Base-by-base conservation (phyloP, 2,113 vertebrate genomes). In the Balaenoptera acutorostrata region DNA sequence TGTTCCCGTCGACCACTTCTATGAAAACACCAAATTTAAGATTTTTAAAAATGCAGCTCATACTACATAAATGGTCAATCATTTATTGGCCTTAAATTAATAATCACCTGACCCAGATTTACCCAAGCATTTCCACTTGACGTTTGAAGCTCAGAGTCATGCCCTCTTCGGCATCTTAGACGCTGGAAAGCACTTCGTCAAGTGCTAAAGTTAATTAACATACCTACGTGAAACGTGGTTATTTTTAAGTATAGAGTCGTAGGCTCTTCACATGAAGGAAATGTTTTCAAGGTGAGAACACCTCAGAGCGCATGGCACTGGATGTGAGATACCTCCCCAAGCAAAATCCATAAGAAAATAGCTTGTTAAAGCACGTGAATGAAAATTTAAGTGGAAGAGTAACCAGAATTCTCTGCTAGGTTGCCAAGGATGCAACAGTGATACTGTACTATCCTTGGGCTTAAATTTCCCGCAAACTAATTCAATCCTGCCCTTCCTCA, bases 201-300 rank as follows among this genome's bases (percentile, higher is more conserved):
- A 49, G 36, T 6, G 4, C 21, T 82, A n/a, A 93, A 3, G 6
- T 72, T 81, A 59, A 92, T 81, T 41, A 90, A 52, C 36, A 61
- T 61, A 63, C 11, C 21, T 33, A 1, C 5, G 0, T 41, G 23
- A 33, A 85, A 39, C 0, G 0, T 8, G 36, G 49, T 9, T 72
- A 36, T 49, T 66, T 90, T 72, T 2, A 61, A 86, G 29, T 10
- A 6, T 29, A 57, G 33, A 72, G 39, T 85, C 7, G 0, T 23
- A 41, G 33, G 59, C 5, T 31, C 7, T 88, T 18, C 61, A 10
- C 2, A 0, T 39, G 64, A 78, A 88, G 57, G 31, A 71, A 87
- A 71, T 17, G 4, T 72, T 57, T 93, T 59, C 18, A 71, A 78
- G 46, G 61, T n/a, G 36, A 55, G 27, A 86, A 71, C 25, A 33